Percentiles rank a stretch among this genome's conserved stretches.
Conservation (phyloP, 2,888 invertebrate genomes). For the Drosophila neonasuta region DNA sequence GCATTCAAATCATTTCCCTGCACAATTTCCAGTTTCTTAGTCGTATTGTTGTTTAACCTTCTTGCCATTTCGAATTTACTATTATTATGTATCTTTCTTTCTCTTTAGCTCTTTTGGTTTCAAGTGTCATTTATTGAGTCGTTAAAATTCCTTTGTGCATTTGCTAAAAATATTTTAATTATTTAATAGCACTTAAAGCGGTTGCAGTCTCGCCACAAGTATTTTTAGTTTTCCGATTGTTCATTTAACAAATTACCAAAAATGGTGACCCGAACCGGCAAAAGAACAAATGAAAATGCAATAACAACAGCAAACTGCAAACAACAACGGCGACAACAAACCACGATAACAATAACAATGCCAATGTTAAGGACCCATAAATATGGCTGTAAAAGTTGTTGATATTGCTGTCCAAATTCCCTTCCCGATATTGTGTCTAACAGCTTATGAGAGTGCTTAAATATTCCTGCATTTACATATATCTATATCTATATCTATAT, state of each 20-base stretch:
- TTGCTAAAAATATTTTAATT: slow-evolving; percentile 63
- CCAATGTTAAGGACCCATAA: slow-evolving; percentile 62
- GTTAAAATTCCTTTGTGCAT: slow-evolving; percentile 57
- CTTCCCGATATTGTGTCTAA: not conserved
- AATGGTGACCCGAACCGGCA: slow-evolving; percentile 52
- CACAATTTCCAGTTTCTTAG: slow-evolving; percentile 21
- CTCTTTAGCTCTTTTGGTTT: slow-evolving; percentile 15
- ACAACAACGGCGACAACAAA: slow-evolving; percentile 38
- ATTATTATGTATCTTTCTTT: slow-evolving; percentile 27
- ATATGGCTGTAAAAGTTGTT: slow-evolving; percentile 54
- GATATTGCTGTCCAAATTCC: slow-evolving; percentile 16
- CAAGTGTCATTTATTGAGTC: slow-evolving; percentile 71
- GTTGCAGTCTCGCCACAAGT: slow-evolving; percentile 14
- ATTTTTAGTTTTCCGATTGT: slow-evolving; percentile 33
- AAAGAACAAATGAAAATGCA: slow-evolving; percentile 37
- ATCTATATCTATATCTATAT: slow-evolving; percentile 5
- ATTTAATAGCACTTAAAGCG: slow-evolving; percentile 43
- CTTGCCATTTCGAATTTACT: slow-evolving; percentile 14
- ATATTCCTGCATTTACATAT: not conserved
- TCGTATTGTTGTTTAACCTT: slow-evolving; percentile 7
- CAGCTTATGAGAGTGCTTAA: not conserved
- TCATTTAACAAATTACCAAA: slow-evolving; percentile 63
- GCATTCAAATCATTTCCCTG: slow-evolving; percentile 66
- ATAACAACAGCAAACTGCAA: slow-evolving; percentile 26
- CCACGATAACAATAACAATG: slow-evolving; percentile 60